Conservation (phyloP, 2,797 vertebrate genomes). For the Spinus pinus region DNA sequence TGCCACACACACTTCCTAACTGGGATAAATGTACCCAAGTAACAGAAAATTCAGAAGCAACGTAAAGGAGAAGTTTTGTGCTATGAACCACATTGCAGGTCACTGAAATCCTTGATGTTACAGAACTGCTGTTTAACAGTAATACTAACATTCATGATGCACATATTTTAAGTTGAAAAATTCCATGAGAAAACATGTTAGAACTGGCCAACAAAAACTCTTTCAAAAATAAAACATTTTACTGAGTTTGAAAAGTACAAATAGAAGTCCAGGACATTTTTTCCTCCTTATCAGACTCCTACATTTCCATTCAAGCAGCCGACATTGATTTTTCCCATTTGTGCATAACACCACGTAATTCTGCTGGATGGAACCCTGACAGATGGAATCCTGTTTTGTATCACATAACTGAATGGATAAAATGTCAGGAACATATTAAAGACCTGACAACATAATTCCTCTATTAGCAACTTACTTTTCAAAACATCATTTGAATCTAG, state of each 20-base stretch:
- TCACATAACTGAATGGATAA: constrained; percentile 56
- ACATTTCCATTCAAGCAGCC: constrained; percentile 69
- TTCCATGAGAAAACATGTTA: background rate
- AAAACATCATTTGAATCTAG: constrained; percentile 65
- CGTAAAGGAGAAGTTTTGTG: background rate
- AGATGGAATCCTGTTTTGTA: constrained; percentile 61
- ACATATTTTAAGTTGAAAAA: background rate
- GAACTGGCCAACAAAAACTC: background rate
- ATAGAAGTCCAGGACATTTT: constrained; percentile 48
- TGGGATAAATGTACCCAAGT: background rate
- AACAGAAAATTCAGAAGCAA: constrained; percentile 13
- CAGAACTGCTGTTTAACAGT: background rate
- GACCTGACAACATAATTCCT: constrained; percentile 61
- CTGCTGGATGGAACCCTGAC: constrained; percentile 21
- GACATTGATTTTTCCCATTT: constrained; percentile 71
- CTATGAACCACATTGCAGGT: background rate
- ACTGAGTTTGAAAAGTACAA: background rate
- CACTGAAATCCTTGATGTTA: background rate
- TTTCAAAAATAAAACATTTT: constrained; percentile 39
- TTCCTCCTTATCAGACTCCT: constrained; percentile 67
- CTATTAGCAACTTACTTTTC: constrained; percentile 67
- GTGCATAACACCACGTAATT: constrained; percentile 58
- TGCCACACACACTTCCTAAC: background rate
- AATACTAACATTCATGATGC: background rate
- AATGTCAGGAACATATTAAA: constrained; percentile 68